Evolutionary conservation across 37 sponge, comb jelly and placozoan genomes (phyloP), one percentile per base, ranked within the genome.

Genomic region (Beroe ovata): DNA sequence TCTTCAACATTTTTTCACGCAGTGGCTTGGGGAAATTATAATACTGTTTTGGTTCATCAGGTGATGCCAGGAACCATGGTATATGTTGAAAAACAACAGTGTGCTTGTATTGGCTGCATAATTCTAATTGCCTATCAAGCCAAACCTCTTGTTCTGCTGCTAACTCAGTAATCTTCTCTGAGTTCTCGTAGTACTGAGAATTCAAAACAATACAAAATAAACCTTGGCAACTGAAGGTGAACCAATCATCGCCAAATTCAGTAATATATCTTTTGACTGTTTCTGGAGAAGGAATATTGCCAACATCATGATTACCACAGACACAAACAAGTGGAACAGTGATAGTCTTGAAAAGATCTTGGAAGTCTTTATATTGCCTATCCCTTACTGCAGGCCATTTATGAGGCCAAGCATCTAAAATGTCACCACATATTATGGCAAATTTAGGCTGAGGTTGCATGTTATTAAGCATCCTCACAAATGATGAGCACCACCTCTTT

Each of bases 221-320:
- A 6, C 89, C 89, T 8, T 39, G 16, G 60, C 89, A 89, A 30
- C 18, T 39, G n/a, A 89, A 89, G 21, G 34, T 36, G 60, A 40
- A 89, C 89, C 89, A 89, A 35, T 89, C 89, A 21, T 89, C 89
- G 1, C 89, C 89, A 25, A 89, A 89, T 60, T 89, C 89, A 26
- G 63, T 38, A 19, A 60, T 16, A 23, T 89, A 89, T 37, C n/a
- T 59, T 1, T 32, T 18, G n/a, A 89, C 64, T 23, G 63, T 62
- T 60, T 89, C 33, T 1, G 60, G 61, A 8, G 89, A 60, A 35
- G 89, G 89, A 19, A 30, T 21, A 23, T 89, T 62, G 8, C 89
- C 89, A 6, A 89, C 64, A 89, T 89, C 89, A 58, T 89, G 89
- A 60, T 89, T 89, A 11, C 89, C 89, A 38, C 64, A 62, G 19